Conservation (phyloP, 2,888 invertebrate genomes). For the Stenodema calcarata region DNA sequence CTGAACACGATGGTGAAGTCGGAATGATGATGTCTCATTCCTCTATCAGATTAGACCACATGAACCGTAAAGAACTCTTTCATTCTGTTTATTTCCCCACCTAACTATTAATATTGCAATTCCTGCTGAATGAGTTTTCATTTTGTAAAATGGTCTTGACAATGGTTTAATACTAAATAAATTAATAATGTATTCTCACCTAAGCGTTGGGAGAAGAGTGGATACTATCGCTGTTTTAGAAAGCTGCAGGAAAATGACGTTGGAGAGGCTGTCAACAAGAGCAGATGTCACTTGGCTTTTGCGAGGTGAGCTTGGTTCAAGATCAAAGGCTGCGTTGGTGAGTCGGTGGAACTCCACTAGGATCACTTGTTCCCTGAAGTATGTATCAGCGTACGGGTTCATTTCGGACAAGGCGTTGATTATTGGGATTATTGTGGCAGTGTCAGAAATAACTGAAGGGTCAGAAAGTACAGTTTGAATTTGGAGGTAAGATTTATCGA, state of each 20-base stretch:
- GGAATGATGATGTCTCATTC: too few species aligned
- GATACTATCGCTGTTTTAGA: conserved; percentile 64
- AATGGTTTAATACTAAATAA: too few species aligned
- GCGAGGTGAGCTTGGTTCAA: conserved; percentile 60
- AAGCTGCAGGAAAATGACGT: conserved; percentile 66
- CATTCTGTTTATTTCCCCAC: too few species aligned
- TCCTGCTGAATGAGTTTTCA: too few species aligned
- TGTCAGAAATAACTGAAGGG: conserved; percentile 61
- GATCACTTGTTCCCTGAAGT: conserved; percentile 66
- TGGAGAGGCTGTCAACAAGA: conserved; percentile 71
- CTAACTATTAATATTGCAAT: too few species aligned
- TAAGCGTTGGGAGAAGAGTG: conserved; percentile 65
- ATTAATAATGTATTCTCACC: conserved; percentile 58
- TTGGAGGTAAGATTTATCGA: conserved; percentile 67
- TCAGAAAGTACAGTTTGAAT: conserved; percentile 63
- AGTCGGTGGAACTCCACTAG: conserved; percentile 68
- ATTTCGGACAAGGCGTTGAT: conserved; percentile 69
- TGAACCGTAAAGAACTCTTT: too few species aligned
- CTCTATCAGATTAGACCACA: too few species aligned
- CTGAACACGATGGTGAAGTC: too few species aligned
- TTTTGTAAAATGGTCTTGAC: too few species aligned
- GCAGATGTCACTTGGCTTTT: conserved; percentile 68
- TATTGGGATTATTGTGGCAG: conserved; percentile 66
- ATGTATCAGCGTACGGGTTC: conserved; percentile 67
- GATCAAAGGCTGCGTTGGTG: conserved; percentile 66